These are phyloP conservation scores for Drosophila mulleri DNA, from an alignment of 2,888 invertebrate genomes.

Conservation along the genomic window DNA sequence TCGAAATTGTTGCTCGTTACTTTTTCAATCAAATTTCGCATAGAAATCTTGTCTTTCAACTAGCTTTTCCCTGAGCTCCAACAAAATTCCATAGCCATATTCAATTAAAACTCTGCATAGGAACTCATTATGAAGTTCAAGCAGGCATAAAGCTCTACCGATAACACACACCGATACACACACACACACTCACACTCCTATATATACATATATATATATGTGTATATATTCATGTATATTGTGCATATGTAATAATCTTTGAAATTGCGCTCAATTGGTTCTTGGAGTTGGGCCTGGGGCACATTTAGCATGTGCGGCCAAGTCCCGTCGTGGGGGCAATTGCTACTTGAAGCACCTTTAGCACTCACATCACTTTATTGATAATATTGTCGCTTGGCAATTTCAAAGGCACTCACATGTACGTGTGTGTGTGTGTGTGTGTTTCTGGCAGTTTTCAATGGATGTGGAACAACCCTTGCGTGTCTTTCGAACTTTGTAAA, in stretches of 20 bases:
- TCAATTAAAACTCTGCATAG: conserved; percentile 58
- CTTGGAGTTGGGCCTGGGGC: conserved; percentile 69
- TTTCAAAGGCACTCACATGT: conserved; percentile 36
- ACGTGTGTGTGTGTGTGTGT: conserved; percentile 19
- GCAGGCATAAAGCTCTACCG: conserved; percentile 66
- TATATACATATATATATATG: neutral
- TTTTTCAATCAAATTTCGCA: conserved; percentile 20
- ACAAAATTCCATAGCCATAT: conserved; percentile 24
- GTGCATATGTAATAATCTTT: conserved; percentile 72
- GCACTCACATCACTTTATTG: conserved; percentile 55
- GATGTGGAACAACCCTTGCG: conserved; percentile 39
- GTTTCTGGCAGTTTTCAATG: conserved; percentile 44
- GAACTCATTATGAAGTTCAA: conserved; percentile 70
- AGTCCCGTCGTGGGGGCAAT: conserved; percentile 23
- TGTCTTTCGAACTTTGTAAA: conserved; percentile 56
- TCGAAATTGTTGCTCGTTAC: neutral
- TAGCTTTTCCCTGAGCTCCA: conserved; percentile 5
- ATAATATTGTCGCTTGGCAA: conserved; percentile 64
- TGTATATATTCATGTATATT: conserved; percentile 41
- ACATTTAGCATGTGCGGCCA: conserved; percentile 38
- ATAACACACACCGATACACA: conserved; percentile 28
- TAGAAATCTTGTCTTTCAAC: conserved; percentile 26
- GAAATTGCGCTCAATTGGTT: conserved; percentile 78
- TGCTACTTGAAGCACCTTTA: conserved; percentile 54
- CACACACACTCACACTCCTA: neutral